Conservation (phyloP, 1,140 invertebrate species). For the Arctopsyche grandis region DNA sequence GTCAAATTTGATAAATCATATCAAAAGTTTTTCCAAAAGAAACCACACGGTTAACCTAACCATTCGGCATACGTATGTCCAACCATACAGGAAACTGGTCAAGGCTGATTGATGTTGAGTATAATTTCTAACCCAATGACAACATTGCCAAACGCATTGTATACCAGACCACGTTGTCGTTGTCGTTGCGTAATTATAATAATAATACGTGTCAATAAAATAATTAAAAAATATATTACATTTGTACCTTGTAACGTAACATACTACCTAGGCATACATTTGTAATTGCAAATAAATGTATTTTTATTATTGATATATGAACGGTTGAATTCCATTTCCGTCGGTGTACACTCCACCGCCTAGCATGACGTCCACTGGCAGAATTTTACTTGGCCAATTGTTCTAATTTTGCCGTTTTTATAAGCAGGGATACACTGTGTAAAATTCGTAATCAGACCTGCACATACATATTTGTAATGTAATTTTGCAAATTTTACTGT, state of each 20-base stretch:
- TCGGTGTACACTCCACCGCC: conserved; percentile 32
- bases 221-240: too few species aligned
- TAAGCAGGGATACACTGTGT: not conserved
- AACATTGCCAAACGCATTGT: not conserved
- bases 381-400: conserved; percentile 34
- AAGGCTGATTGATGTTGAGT: not conserved
- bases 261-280: too few species aligned
- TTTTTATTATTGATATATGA: conserved; percentile 15
- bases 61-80: too few species aligned
- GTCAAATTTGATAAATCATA: too few species aligned
- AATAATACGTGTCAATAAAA: too few species aligned
- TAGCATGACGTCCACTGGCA: conserved; percentile 37
- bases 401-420: conserved; percentile 34
- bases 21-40: too few species aligned
- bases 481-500: not conserved
- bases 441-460: not conserved
- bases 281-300: not conserved
- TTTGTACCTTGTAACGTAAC: too few species aligned
- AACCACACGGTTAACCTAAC: too few species aligned
- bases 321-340: conserved; percentile 4
- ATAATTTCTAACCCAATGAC: not conserved
- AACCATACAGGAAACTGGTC: conserved; percentile 2
- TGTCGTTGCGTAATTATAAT: not conserved
- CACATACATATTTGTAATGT: not conserved
- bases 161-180: too few species aligned